Conservation (phyloP, 2,888 invertebrate species). For the Latrodectus elegans region DNA sequence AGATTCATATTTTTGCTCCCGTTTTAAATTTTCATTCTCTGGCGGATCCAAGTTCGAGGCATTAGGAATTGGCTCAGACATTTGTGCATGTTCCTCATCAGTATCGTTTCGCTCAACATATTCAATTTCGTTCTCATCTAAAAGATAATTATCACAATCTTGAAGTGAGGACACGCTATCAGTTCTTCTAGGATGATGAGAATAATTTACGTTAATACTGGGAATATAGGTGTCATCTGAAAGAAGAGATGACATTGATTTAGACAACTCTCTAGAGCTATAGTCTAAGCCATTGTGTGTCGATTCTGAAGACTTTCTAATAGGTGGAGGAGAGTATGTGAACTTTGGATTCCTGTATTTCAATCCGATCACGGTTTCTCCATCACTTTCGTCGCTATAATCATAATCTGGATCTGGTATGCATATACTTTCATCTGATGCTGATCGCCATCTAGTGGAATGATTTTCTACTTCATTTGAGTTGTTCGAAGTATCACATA, state of each 20-base stretch:
- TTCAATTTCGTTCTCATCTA: background rate
- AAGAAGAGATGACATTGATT: conserved; percentile 65
- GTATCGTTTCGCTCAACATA: conserved; percentile 6
- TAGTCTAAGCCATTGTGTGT: conserved; percentile 27
- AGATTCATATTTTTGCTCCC: conserved; percentile 53
- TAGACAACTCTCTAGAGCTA: conserved; percentile 57
- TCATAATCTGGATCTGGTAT: conserved; percentile 71
- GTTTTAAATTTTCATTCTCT: conserved; percentile 14
- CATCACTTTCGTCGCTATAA: conserved; percentile 66
- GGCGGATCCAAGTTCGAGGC: background rate
- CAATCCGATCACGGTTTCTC: conserved; percentile 43
- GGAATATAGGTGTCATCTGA: conserved; percentile 56
- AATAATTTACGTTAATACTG: conserved; percentile 38
- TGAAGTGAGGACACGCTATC: conserved; percentile 4
- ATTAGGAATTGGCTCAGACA: conserved; percentile 2
- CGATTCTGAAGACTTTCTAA: conserved; percentile 42
- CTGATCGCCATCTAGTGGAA: conserved; percentile 18
- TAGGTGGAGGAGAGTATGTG: conserved; percentile 65
- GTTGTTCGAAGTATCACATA: conserved; percentile 6
- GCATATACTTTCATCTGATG: conserved; percentile 56
- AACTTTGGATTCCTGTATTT: conserved; percentile 65
- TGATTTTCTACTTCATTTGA: background rate
- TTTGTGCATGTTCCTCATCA: conserved; percentile 10
- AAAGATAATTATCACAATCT: conserved; percentile 47
- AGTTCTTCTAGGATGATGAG: conserved; percentile 25